Conservation (phyloP, 2,797 vertebrate genomes). For the Periophthalmus magnuspinnatus region DNA sequence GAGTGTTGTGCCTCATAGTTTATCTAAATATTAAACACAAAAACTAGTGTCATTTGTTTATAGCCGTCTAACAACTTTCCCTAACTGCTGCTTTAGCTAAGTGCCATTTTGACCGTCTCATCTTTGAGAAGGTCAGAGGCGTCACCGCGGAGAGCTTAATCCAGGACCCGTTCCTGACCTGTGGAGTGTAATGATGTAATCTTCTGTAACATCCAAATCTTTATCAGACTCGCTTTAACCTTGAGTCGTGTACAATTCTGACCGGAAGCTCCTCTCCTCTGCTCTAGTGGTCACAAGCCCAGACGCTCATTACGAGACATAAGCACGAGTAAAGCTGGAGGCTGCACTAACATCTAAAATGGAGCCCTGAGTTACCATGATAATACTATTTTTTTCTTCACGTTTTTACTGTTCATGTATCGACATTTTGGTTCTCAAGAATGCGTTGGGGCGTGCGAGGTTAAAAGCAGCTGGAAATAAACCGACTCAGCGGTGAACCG, state of each 20-base stretch:
- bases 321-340: background rate
- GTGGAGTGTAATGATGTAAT: conserved; percentile 42
- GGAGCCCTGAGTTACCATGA: background rate
- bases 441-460: too few relatives aligned
- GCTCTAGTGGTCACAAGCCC: background rate
- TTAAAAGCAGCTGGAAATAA: too few relatives aligned
- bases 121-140: conserved; percentile 43
- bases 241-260: conserved; percentile 66
- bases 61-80: background rate
- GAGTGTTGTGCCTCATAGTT: too few relatives aligned
- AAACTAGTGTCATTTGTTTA: background rate
- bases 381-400: background rate
- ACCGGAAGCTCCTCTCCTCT: background rate
- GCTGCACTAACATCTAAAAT: background rate
- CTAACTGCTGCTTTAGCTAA: background rate
- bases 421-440: too few relatives aligned
- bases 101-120: conserved; percentile 34
- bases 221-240: conserved; percentile 70
- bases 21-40: background rate
- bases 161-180: conserved; percentile 29
- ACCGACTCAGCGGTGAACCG: too few relatives aligned
- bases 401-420: too few relatives aligned
- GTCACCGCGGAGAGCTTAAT: conserved; percentile 23
- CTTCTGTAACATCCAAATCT: conserved; percentile 58
- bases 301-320: conserved; percentile 6